phyloP scores from a whole-genome alignment of 2,113 vertebrate genomes.

The Neogale vison region DNA sequence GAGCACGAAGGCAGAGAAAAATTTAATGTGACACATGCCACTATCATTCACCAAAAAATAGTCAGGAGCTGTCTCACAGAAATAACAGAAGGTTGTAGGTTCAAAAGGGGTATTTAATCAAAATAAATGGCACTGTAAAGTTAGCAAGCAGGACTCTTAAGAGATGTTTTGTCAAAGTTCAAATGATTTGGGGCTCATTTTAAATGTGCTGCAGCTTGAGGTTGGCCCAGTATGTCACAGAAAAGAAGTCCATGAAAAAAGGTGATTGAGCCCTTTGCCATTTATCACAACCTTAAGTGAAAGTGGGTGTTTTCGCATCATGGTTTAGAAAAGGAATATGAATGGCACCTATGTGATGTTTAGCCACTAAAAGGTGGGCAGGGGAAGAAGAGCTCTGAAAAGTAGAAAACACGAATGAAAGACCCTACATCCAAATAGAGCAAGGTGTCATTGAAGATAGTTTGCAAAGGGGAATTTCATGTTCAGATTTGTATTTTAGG shows the following conservation, averaged over 20 bases:
- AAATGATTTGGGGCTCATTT: constrained; percentile 54
- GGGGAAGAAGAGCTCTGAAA: background rate
- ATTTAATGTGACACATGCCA: background rate
- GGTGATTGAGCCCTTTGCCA: background rate
- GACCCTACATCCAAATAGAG: background rate
- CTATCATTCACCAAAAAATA: constrained; percentile 54
- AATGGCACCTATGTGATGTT: background rate
- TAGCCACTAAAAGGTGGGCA: background rate
- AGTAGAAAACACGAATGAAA: background rate
- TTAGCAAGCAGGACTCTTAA: background rate
- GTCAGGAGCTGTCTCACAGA: constrained; percentile 29
- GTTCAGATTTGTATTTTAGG: background rate
- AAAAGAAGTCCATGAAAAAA: constrained; percentile 5
- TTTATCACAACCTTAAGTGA: background rate
- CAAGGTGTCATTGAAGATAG: background rate
- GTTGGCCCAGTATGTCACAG: background rate
- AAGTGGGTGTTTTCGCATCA: background rate
- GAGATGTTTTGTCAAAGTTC: constrained; percentile 54
- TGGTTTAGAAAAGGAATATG: background rate
- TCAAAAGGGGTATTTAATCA: constrained; percentile 68
- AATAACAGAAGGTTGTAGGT: constrained; percentile 52
- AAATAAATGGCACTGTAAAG: constrained; percentile 56
- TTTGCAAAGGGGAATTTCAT: background rate
- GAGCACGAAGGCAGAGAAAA: constrained; percentile 60
- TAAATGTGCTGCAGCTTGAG: background rate